These are phyloP conservation scores for Menidia menidia DNA, from an alignment of 2,797 vertebrate species.

Conservation along the genomic window DNA sequence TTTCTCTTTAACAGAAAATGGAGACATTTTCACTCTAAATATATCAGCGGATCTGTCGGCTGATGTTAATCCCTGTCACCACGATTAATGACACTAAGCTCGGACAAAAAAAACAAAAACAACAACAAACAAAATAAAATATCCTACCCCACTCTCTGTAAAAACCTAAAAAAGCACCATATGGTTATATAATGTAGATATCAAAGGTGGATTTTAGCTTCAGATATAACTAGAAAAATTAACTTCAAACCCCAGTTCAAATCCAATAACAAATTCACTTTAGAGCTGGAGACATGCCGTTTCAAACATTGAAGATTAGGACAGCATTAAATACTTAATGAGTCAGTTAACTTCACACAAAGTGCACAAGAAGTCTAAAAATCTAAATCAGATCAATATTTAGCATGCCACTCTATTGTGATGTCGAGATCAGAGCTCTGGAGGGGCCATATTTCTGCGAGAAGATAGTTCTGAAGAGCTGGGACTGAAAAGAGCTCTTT, in stretches of 20 bases:
- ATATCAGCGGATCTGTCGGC: constrained; percentile 60
- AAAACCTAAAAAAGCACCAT: constrained; percentile 8
- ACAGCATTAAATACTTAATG: background rate
- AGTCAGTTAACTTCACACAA: background rate
- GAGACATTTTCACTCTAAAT: constrained; percentile 68
- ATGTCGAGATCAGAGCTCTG: constrained; percentile 12
- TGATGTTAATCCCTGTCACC: constrained; percentile 64
- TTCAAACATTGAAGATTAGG: background rate
- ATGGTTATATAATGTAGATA: constrained; percentile 19
- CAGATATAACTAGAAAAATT: constrained; percentile 6
- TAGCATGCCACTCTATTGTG: background rate
- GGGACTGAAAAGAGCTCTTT: constrained; percentile 1
- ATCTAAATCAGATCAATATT: constrained; percentile 14
- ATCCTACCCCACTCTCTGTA: background rate
- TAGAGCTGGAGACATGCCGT: background rate
- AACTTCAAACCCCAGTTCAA: background rate
- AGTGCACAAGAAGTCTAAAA: background rate
- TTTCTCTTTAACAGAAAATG: constrained; percentile 73
- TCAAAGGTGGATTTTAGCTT: constrained; percentile 2
- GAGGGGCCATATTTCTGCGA: background rate
- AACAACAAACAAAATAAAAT: background rate
- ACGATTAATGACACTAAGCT: constrained; percentile 55
- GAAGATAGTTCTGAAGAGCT: constrained; percentile 1
- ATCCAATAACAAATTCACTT: background rate
- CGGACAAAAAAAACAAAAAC: background rate